Conservation (phyloP, 2,888 invertebrate species). For the Microchrysa polita region DNA sequence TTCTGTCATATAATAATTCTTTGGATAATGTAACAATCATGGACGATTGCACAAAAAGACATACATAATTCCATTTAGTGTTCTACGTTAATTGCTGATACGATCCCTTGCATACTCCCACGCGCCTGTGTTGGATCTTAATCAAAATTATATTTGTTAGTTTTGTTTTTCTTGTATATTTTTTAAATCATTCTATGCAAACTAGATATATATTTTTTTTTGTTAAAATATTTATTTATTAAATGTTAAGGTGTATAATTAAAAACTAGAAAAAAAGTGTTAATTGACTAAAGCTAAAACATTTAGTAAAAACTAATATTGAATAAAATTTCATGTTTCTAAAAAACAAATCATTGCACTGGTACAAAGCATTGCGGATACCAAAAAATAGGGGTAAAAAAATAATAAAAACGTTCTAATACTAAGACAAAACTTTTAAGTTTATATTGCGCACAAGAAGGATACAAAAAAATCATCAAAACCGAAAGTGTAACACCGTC, state of each 20-base stretch:
- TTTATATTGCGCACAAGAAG: slow-evolving; percentile 28
- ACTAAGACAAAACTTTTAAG: slow-evolving; percentile 12
- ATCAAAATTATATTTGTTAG: not conserved
- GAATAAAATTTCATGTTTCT: too few species aligned
- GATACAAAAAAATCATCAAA: not conserved
- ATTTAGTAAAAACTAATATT: too few species aligned
- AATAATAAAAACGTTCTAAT: not conserved
- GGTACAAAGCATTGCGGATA: not conserved
- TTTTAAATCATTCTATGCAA: slow-evolving; percentile 6
- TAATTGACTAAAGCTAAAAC: too few species aligned
- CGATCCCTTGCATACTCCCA: not conserved
- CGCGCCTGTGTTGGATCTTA: too few species aligned
- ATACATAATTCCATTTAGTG: not conserved
- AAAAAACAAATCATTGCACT: not conserved
- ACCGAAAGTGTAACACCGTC: not conserved
- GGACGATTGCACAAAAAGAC: not conserved
- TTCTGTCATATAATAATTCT: slow-evolving; percentile 35
- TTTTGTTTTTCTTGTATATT: not conserved
- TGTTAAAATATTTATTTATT: too few species aligned
- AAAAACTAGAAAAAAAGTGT: not conserved
- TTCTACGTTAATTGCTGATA: not conserved
- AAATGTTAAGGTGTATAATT: not conserved
- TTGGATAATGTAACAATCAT: slow-evolving; percentile 17
- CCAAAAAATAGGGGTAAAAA: not conserved
- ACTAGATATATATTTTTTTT: not conserved